A percentile compares a stretch with the other conserved stretches of the same genome.
Evolutionary conservation across 1,140 invertebrate genomes (phyloP).

Genomic region (Ridgeia piscesae): DNA sequence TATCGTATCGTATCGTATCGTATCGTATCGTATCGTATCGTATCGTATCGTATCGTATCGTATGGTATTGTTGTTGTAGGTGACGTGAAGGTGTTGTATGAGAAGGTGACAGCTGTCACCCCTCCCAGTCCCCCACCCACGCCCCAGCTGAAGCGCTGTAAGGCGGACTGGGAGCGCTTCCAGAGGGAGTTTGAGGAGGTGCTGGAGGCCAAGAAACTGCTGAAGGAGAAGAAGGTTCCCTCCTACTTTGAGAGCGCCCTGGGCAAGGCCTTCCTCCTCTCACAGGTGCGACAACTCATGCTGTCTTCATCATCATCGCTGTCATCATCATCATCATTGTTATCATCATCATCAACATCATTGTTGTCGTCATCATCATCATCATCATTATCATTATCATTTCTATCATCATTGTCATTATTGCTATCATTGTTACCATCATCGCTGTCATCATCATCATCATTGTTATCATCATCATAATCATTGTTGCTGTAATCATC

Average conservation of each 20-base stretch:
- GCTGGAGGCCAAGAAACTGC: slow-evolving; percentile 36
- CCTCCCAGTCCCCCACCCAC: slow-evolving; percentile 47
- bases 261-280: slow-evolving; percentile 50
- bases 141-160: slow-evolving; percentile 43
- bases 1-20: too few species aligned
- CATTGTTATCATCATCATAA: too few species aligned
- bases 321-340: not conserved
- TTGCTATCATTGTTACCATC: too few species aligned
- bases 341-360: not conserved
- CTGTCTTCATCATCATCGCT: not conserved
- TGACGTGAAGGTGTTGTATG: slow-evolving; percentile 38
- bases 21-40: too few species aligned
- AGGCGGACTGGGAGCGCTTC: slow-evolving; percentile 52
- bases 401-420: not conserved
- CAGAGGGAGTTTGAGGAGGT: slow-evolving; percentile 46
- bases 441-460: too few species aligned
- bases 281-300: slow-evolving; percentile 20
- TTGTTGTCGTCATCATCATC: not conserved
- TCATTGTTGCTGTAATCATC: too few species aligned
- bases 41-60: too few species aligned
- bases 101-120: slow-evolving; percentile 43
- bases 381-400: not conserved
- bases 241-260: slow-evolving; percentile 56
- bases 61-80: too few species aligned
- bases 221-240: slow-evolving; percentile 49